Evolutionary conservation across 1,140 invertebrate species (phyloP).

Genomic region (Trichonephila clavipes): DNA sequence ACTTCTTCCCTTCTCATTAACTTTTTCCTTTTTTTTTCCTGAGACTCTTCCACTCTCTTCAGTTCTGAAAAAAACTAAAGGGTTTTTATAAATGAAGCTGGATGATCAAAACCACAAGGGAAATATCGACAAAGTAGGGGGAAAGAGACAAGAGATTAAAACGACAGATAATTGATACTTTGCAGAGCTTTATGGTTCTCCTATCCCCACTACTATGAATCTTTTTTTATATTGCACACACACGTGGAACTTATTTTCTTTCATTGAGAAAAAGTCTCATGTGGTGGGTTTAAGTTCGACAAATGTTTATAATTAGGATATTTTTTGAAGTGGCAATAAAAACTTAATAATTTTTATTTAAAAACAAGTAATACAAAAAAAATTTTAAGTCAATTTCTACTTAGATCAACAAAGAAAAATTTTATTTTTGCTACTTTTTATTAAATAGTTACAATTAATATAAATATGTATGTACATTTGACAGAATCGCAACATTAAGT

Average conservation of each 20-base stretch:
- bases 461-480: too few relatives aligned
- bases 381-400: too few relatives aligned
- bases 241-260: not conserved
- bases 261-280: not conserved
- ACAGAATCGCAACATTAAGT: too few relatives aligned
- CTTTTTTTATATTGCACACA: not conserved
- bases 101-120: conserved; percentile 34
- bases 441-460: too few relatives aligned
- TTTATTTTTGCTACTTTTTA: too few relatives aligned
- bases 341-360: too few relatives aligned
- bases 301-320: not conserved
- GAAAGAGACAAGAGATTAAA: not conserved
- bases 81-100: not conserved
- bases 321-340: too few relatives aligned
- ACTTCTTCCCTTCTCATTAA: not conserved
- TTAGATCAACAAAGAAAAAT: too few relatives aligned
- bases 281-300: not conserved
- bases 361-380: too few relatives aligned
- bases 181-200: conserved; percentile 51
- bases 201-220: not conserved
- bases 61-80: not conserved
- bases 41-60: not conserved
- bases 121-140: conserved; percentile 26
- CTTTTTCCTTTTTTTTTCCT: not conserved
- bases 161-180: conserved; percentile 58